phyloP scores from a whole-genome alignment of 2,113 vertebrate species.

The Herpailurus yagouaroundi region DNA sequence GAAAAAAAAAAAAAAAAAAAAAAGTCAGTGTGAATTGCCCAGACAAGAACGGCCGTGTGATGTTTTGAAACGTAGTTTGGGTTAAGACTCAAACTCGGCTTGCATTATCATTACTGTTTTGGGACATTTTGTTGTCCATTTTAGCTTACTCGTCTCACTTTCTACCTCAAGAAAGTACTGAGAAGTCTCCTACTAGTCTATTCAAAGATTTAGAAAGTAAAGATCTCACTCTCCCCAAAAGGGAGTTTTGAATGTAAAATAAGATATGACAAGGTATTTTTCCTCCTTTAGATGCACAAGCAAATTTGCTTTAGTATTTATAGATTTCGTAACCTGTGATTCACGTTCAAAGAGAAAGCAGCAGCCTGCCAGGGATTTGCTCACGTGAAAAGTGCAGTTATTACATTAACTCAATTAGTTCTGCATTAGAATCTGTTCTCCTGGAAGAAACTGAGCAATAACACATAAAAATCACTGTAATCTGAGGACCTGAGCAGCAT shows the following conservation, averaged over 20 bases:
- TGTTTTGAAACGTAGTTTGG: not conserved
- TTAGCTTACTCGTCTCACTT: not conserved
- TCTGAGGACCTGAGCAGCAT: not conserved
- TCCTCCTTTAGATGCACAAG: conserved; percentile 21
- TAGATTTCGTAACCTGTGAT: conserved; percentile 72
- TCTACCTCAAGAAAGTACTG: not conserved
- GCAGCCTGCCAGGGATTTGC: not conserved
- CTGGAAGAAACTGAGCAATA: conserved; percentile 34
- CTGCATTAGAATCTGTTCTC: conserved; percentile 22
- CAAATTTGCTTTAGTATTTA: conserved; percentile 68
- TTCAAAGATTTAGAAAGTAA: conserved; percentile 54
- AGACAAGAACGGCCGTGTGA: not conserved
- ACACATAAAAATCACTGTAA: conserved; percentile 29
- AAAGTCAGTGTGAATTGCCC: not conserved
- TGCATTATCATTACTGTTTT: not conserved
- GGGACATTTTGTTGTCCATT: not conserved
- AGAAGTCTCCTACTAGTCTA: not conserved
- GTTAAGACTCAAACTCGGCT: not conserved
- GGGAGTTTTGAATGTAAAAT: conserved; percentile 56
- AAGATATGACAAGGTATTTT: conserved; percentile 41
- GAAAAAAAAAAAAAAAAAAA: not conserved
- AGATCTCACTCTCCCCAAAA: not conserved
- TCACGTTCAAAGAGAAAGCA: conserved; percentile 77
- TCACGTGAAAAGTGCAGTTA: conserved; percentile 70
- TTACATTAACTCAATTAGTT: conserved; percentile 74